Conservation (phyloP, 1,140 invertebrate genomes). For the Brachionus calyciflorus region DNA sequence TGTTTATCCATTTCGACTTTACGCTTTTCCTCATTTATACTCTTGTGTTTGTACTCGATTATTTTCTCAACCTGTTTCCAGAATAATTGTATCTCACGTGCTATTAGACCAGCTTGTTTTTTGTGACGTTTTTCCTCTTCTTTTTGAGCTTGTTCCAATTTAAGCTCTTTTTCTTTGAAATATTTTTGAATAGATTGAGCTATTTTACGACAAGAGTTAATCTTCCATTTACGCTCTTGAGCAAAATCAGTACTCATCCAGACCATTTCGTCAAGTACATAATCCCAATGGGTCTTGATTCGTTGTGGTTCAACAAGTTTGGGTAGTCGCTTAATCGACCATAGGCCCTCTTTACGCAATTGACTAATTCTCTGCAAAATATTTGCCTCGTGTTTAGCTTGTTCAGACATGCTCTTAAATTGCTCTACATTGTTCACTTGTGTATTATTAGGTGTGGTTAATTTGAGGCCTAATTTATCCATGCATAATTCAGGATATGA, state of each 20-base stretch:
- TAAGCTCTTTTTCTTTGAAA: constrained; percentile 86
- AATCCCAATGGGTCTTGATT: constrained; percentile 96
- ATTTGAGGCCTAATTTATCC: not conserved
- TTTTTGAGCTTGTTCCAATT: constrained; percentile 83
- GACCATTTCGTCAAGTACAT: constrained; percentile 93
- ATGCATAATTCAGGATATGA: not conserved
- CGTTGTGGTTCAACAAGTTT: constrained; percentile 84
- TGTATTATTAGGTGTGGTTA: not conserved
- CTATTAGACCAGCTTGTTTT: constrained; percentile 80
- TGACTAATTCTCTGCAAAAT: constrained; percentile 82
- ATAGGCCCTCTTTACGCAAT: constrained; percentile 77
- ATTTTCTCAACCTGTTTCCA: constrained; percentile 94
- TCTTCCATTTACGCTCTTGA: constrained; percentile 95
- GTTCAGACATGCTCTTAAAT: constrained; percentile 13
- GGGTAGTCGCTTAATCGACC: constrained; percentile 84
- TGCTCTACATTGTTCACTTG: not conserved
- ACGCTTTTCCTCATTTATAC: constrained; percentile 84
- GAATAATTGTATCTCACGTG: constrained; percentile 88
- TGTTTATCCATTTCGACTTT: constrained; percentile 94
- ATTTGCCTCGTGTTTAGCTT: constrained; percentile 71
- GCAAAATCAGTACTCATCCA: constrained; percentile 96
- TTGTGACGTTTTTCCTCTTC: constrained; percentile 80
- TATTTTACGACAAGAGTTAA: constrained; percentile 80
- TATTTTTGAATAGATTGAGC: constrained; percentile 84
- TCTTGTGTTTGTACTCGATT: constrained; percentile 89